phyloP scores from a whole-genome alignment of 2,797 vertebrate genomes.

The Rhabdomys pumilio region DNA sequence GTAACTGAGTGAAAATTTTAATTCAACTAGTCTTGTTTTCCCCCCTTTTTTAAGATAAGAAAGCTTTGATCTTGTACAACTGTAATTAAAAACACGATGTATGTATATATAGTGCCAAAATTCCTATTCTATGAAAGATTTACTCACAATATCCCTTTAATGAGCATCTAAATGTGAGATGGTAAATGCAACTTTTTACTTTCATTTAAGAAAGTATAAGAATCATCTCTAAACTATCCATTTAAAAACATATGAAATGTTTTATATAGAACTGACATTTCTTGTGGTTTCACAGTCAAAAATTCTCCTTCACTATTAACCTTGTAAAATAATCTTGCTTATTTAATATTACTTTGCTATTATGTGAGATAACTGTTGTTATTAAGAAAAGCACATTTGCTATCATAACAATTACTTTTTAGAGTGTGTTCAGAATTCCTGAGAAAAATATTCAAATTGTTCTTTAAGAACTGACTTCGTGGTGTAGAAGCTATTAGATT shows the following conservation, averaged over 20 bases:
- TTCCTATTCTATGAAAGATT: constrained; percentile 16
- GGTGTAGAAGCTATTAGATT: background rate
- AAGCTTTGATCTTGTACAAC: constrained; percentile 48
- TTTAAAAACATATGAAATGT: constrained; percentile 44
- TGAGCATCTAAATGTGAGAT: constrained; percentile 53
- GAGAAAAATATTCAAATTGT: constrained; percentile 63
- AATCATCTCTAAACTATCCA: background rate
- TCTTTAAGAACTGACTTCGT: constrained; percentile 39
- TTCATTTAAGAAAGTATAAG: constrained; percentile 46
- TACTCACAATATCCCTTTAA: constrained; percentile 54
- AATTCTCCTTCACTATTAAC: constrained; percentile 34
- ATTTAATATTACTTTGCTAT: constrained; percentile 57
- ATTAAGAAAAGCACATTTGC: constrained; percentile 34
- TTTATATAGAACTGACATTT: constrained; percentile 68
- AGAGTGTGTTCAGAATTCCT: constrained; percentile 60
- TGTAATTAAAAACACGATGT: constrained; percentile 42
- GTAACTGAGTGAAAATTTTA: constrained; percentile 44
- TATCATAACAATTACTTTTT: constrained; percentile 36
- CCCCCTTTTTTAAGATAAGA: constrained; percentile 15
- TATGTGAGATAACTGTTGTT: constrained; percentile 43
- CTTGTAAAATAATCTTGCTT: constrained; percentile 51
- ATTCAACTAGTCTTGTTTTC: constrained; percentile 1
- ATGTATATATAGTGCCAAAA: constrained; percentile 2
- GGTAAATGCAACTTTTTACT: constrained; percentile 37
- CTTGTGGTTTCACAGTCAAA: constrained; percentile 28